Evolutionary conservation across 2,113 vertebrate genomes (phyloP), one percentile per base, ranked within the genome.

Genomic region (Hemibagrus wyckioides): DNA sequence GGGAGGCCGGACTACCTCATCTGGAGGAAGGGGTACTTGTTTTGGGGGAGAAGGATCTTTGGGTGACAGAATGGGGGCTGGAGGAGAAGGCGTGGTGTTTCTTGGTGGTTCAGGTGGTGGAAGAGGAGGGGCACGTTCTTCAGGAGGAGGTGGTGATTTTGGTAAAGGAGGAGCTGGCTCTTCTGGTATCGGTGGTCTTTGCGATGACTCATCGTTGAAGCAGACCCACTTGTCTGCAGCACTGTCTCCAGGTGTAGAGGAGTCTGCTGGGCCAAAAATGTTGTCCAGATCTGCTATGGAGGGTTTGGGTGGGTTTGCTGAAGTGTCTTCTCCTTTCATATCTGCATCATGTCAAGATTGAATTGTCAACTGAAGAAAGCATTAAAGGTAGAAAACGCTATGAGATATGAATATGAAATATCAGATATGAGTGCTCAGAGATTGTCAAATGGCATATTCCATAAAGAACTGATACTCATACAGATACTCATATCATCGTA

Each of bases 201-300:
- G 94, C 59, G 94, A 90, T 90, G 97, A 95, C 0, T 94, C 94
- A 57, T 99, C 97, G 2, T 91, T 96, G 94, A 99, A 99, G 95
- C 96, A 94, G 89, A 99, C 96, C 98, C 98, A 99, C 54, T 94
- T 94, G 82, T 98, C 98, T 1, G 91, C 82, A 0, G 85, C 90
- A 13, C 91, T 93, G 39, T 96, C 95, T 33, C 91, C 91, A 83
- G 94, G 93, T 91, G 93, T 91, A 57, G 96, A 91, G 87, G 95
- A 93, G 50, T 95, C 89, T 83, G 96, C 96, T 0, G 98, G 97
- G 82, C 98, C 98, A 90, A 99, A 99, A 93, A 99, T 96, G 95
- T 96, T 98, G 95, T 99, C 98, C 94, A 99, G 92, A 93, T 99
- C 97, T 90, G 94, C 97, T 92, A 99, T 97, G n/a, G 97, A 97